phyloP scores from a whole-genome alignment of 2,888 invertebrate species.

The Lasioglossum villosulum region DNA sequence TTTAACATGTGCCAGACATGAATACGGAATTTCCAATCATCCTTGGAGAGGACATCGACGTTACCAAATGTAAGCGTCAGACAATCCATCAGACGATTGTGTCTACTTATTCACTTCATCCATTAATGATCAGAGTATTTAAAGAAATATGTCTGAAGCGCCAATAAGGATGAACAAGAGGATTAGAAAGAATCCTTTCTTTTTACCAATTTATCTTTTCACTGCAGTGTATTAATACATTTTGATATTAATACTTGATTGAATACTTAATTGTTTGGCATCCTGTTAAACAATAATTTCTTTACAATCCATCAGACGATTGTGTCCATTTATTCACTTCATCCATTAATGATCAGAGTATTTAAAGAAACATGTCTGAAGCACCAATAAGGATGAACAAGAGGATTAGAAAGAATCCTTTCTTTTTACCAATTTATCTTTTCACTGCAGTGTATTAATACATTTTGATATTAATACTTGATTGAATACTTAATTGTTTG shows the following conservation, averaged over 20 bases:
- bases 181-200: background rate
- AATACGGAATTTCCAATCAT: slow-evolving; percentile 7
- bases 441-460: background rate
- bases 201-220: background rate
- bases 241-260: too few relatives aligned
- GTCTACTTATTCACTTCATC: background rate
- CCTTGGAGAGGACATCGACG: slow-evolving; percentile 17
- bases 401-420: background rate
- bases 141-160: background rate
- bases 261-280: too few relatives aligned
- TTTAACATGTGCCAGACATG: slow-evolving; percentile 9
- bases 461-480: too few relatives aligned
- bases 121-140: background rate
- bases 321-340: background rate
- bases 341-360: background rate
- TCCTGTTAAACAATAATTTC: background rate
- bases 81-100: background rate
- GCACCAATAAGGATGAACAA: background rate
- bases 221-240: background rate
- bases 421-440: background rate
- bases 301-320: background rate
- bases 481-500: too few relatives aligned
- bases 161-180: background rate
- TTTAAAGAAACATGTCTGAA: background rate
- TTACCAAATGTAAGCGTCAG: background rate